These are phyloP conservation scores for Epinephelus coioides DNA, from an alignment of 2,797 vertebrate species.

Conservation along the genomic window DNA sequence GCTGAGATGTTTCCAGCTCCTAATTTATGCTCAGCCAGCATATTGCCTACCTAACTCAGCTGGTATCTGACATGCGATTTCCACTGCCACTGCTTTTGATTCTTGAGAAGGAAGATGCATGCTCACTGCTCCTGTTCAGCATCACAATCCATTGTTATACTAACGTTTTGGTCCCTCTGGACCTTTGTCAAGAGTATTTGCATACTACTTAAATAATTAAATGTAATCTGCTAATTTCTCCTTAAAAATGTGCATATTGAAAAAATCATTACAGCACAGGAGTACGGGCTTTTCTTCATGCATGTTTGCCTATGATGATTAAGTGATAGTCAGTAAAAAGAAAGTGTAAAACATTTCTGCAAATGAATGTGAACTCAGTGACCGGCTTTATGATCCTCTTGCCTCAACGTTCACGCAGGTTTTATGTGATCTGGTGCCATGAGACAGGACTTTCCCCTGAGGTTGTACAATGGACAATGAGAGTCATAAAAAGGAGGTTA, in stretches of 20 bases:
- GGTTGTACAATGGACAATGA: conserved; percentile 27
- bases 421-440: not conserved
- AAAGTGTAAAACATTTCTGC: not conserved
- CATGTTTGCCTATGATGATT: not conserved
- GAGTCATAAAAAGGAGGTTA: conserved; percentile 29
- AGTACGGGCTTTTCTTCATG: no score
- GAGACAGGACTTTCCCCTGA: not conserved
- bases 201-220: no score
- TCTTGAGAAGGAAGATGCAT: no score
- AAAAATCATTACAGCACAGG: not conserved
- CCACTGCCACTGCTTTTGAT: no score
- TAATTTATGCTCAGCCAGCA: not conserved
- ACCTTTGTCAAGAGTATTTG: no score
- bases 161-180: no score
- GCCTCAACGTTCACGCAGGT: not conserved
- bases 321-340: not conserved
- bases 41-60: not conserved
- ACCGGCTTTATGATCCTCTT: not conserved
- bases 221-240: no score
- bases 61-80: not conserved
- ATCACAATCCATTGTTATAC: no score
- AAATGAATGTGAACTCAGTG: not conserved
- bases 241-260: not conserved
- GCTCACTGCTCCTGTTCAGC: no score
- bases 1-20: conserved; percentile 56